phyloP scores from a whole-genome alignment of 1,140 invertebrate genomes.

The Ctenoplectra terminalis region DNA sequence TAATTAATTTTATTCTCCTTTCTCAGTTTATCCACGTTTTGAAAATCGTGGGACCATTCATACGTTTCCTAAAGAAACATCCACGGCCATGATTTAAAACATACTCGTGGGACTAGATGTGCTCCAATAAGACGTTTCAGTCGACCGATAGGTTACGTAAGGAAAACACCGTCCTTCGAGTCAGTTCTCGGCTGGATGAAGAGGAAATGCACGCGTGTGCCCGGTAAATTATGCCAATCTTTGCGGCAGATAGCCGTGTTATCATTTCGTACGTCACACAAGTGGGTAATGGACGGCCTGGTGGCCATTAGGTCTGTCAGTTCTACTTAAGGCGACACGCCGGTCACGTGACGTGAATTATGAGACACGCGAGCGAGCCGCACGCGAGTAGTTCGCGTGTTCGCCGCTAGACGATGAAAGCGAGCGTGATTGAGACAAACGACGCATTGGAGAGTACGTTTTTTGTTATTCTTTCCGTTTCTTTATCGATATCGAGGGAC shows the following conservation, averaged over 20 bases:
- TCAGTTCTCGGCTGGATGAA: not conserved
- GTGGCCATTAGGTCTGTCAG: conserved; percentile 40
- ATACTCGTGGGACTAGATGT: not conserved
- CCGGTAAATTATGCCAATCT: conserved; percentile 43
- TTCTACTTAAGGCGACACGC: conserved; percentile 45
- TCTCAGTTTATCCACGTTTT: too few species aligned
- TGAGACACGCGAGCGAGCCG: conserved; percentile 10
- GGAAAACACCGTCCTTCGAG: conserved; percentile 33
- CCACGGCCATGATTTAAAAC: too few species aligned
- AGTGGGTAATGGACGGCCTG: conserved; percentile 45
- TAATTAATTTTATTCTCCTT: too few species aligned
- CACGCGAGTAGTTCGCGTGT: not conserved
- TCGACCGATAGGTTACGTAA: not conserved
- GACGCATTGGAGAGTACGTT: not conserved
- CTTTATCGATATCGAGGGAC: not conserved
- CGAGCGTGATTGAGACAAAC: not conserved
- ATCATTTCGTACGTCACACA: conserved; percentile 45
- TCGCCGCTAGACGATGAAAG: not conserved
- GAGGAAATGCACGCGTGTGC: conserved; percentile 5
- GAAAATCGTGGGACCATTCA: too few species aligned
- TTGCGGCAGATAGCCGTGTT: conserved; percentile 36
- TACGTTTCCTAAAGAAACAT: too few species aligned
- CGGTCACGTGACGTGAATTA: conserved; percentile 36
- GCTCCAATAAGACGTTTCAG: not conserved
- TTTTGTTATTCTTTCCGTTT: not conserved